These are phyloP conservation scores for Lagria hirta DNA, from an alignment of 2,888 invertebrate genomes.

Conservation along the genomic window DNA sequence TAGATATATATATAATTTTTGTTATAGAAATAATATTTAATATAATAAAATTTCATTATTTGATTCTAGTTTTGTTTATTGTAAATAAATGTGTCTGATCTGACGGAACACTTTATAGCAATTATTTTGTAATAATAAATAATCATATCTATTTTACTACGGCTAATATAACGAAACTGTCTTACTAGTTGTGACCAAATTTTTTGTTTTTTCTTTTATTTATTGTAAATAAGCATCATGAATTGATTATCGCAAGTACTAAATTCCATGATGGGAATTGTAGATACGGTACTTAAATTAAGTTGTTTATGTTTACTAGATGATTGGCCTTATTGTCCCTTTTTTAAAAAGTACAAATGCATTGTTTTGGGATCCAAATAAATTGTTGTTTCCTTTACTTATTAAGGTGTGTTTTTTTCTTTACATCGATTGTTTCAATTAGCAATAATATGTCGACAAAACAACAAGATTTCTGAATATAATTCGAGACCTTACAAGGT, in stretches of 20 bases:
- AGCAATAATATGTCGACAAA: too few relatives aligned
- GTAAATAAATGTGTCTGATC: slow-evolving; percentile 36
- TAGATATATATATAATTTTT: slow-evolving; percentile 53
- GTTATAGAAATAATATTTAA: slow-evolving; percentile 53
- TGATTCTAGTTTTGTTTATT: slow-evolving; percentile 34
- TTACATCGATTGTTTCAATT: too few relatives aligned
- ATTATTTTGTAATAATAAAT: slow-evolving; percentile 42
- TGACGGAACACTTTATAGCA: slow-evolving; percentile 36
- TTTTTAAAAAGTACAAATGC: slow-evolving; percentile 32
- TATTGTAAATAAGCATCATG: slow-evolving; percentile 9
- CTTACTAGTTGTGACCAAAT: slow-evolving; percentile 14
- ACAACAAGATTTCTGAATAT: too few relatives aligned
- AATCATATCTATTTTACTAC: slow-evolving; percentile 26
- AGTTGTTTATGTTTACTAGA: slow-evolving; percentile 28
- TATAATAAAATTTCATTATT: slow-evolving; percentile 47
- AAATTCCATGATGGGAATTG: slow-evolving; percentile 9
- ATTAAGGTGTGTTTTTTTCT: too few relatives aligned
- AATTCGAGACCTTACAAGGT: too few relatives aligned
- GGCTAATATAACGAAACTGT: slow-evolving; percentile 17
- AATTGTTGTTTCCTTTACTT: slow-evolving; percentile 36
- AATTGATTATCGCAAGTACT: slow-evolving; percentile 9
- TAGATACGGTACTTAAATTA: slow-evolving; percentile 22
- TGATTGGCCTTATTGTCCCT: slow-evolving; percentile 32
- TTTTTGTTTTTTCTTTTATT: slow-evolving; percentile 11
- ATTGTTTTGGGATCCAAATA: slow-evolving; percentile 34